Percentiles rank a stretch among this genome's conserved stretches.
These are phyloP conservation scores for Rhynchonycteris naso DNA, from an alignment of 2,797 vertebrate species.

Conservation along the genomic window DNA sequence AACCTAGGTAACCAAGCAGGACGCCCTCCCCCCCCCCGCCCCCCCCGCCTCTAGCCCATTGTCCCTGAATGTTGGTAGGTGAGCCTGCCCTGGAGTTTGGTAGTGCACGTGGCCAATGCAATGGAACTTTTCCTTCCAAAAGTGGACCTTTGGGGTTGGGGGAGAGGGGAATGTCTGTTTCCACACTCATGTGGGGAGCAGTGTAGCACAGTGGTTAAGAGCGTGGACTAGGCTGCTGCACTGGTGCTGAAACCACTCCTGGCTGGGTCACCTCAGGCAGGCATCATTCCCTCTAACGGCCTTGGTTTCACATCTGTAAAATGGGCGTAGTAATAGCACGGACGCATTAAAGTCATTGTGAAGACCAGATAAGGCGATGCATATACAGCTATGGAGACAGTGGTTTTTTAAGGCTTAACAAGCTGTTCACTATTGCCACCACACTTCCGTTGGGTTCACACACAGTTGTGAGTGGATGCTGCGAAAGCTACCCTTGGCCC, in stretches of 20 bases:
- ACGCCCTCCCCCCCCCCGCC: too few relatives aligned
- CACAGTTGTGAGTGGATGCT: fast-evolving
- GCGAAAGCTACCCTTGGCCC: neutral
- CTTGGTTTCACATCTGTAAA: neutral
- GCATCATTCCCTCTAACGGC: neutral
- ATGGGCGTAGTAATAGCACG: neutral
- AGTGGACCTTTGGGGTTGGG: neutral
- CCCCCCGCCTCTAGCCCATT: fast-evolving
- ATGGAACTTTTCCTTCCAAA: neutral
- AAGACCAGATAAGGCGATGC: neutral
- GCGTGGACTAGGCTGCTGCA: fast-evolving
- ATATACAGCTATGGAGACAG: neutral
- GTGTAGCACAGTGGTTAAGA: neutral
- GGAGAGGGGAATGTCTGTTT: neutral
- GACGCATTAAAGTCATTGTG: neutral
- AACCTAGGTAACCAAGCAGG: neutral
- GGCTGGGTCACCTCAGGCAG: neutral
- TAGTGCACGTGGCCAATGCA: fast-evolving
- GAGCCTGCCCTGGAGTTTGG: neutral
- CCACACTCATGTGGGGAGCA: neutral
- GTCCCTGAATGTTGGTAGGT: neutral
- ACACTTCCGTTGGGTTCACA: fast-evolving
- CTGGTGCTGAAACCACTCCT: too few relatives aligned
- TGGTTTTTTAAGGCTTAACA: neutral
- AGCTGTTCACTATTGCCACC: neutral